These are phyloP conservation scores for Bilobella aurantiaca DNA, from an alignment of 1,140 invertebrate species.

Conservation along the genomic window DNA sequence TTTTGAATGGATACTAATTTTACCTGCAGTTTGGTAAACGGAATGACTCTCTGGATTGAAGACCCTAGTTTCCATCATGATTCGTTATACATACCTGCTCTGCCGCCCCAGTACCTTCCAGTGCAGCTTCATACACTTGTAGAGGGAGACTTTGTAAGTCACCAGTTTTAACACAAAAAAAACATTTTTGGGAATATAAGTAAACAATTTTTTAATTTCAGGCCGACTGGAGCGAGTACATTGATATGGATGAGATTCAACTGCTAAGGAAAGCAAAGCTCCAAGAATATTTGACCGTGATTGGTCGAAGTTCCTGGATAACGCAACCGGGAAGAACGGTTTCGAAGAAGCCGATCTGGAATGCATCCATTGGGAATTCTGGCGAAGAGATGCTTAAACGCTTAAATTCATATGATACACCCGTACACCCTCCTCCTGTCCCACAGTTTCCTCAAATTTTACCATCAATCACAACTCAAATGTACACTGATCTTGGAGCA, in stretches of 20 bases:
- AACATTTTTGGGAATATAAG: too few species aligned
- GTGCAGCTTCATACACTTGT: conserved; percentile 46
- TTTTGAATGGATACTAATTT: too few species aligned
- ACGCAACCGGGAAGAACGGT: conserved; percentile 2
- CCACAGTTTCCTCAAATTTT: conserved; percentile 34
- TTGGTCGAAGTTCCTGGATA: conserved; percentile 15
- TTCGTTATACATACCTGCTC: conserved; percentile 55
- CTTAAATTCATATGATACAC: conserved; percentile 51
- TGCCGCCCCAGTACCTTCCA: conserved; percentile 60
- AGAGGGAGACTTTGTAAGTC: conserved; percentile 45
- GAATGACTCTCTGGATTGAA: conserved; percentile 64
- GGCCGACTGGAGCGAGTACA: conserved; percentile 26
- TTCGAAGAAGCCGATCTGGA: background rate
- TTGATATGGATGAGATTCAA: conserved; percentile 23
- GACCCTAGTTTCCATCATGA: conserved; percentile 61
- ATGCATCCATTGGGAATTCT: background rate
- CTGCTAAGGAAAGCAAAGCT: background rate
- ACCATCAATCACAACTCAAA: conserved; percentile 44
- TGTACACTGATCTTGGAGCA: conserved; percentile 35
- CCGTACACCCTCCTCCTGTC: conserved; percentile 32
- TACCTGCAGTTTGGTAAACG: conserved; percentile 50
- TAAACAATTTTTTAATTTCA: conserved; percentile 7
- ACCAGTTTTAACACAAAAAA: too few species aligned
- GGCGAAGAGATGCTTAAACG: conserved; percentile 36
- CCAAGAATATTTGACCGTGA: conserved; percentile 3